Conservation (phyloP, 92 coral and sea anemone genomes). For the Ricordea florida region DNA sequence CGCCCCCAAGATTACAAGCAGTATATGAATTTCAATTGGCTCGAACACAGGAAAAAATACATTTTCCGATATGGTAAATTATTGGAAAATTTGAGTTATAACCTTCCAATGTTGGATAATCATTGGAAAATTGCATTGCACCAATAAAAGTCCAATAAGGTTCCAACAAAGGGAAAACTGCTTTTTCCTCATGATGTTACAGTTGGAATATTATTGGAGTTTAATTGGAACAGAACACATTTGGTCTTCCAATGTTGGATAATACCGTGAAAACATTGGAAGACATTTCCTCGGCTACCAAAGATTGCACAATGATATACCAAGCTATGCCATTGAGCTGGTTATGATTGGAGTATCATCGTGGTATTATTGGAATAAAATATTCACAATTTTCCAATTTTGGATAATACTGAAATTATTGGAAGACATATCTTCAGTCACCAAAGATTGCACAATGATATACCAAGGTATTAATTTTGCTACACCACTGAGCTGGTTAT, state of each 20-base stretch:
- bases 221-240: neutral
- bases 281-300: constrained; percentile 10
- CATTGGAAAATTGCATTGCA: neutral
- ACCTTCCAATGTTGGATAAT: no score
- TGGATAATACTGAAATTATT: constrained; percentile 15
- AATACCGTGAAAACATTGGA: constrained; percentile 8
- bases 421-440: neutral
- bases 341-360: constrained; percentile 19
- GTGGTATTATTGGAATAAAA: constrained; percentile 6
- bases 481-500: neutral
- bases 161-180: neutral
- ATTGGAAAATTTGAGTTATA: no score
- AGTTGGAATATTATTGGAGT: constrained; percentile 49
- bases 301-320: constrained; percentile 30
- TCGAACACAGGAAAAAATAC: no score
- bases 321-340: neutral
- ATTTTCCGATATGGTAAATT: no score
- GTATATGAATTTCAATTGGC: no score
- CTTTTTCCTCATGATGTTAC: neutral
- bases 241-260: constrained; percentile 30
- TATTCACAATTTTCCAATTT: constrained; percentile 30
- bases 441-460: constrained; percentile 19
- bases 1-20: no score
- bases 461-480: neutral
- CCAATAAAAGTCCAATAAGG: neutral